Conservation (phyloP, 1,140 invertebrate genomes). For the Drosophila athabasca region DNA sequence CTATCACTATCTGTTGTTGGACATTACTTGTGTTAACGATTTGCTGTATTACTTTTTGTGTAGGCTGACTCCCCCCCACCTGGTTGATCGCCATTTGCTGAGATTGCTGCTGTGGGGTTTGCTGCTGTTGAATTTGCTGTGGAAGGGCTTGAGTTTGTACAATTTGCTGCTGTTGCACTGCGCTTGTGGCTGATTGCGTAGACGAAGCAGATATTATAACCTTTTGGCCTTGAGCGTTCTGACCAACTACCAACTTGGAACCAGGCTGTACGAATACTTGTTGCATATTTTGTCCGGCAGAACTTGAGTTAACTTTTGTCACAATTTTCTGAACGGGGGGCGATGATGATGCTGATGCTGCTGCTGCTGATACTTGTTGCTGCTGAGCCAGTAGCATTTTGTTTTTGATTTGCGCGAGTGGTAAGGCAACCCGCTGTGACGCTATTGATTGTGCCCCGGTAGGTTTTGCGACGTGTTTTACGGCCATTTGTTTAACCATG, state of each 20-base stretch:
- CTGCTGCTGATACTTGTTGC: slow-evolving; percentile 33
- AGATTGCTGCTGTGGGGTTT: slow-evolving; percentile 52
- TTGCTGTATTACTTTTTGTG: slow-evolving; percentile 81
- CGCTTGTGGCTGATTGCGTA: slow-evolving; percentile 38
- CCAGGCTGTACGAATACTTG: slow-evolving; percentile 77
- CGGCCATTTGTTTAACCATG: slow-evolving; percentile 71
- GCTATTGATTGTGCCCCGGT: slow-evolving; percentile 44
- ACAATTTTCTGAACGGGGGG: slow-evolving; percentile 62
- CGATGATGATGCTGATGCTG: slow-evolving; percentile 13
- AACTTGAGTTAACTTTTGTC: slow-evolving; percentile 33
- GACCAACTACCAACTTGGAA: slow-evolving; percentile 73
- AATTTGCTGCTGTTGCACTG: slow-evolving; percentile 64
- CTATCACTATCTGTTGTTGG: slow-evolving; percentile 82
- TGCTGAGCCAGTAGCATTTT: slow-evolving; percentile 64
- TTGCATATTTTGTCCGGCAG: slow-evolving; percentile 57
- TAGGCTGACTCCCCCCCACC: slow-evolving; percentile 50
- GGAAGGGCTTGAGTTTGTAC: slow-evolving; percentile 61
- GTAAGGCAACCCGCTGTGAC: slow-evolving; percentile 68
- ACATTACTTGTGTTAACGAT: slow-evolving; percentile 83
- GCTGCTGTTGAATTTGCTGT: slow-evolving; percentile 46
- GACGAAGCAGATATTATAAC: slow-evolving; percentile 69
- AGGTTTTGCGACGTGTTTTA: slow-evolving; percentile 70
- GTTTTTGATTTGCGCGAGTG: slow-evolving; percentile 67
- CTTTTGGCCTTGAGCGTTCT: slow-evolving; percentile 80
- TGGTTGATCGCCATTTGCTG: slow-evolving; percentile 69